Evolutionary conservation across 2,797 vertebrate genomes (phyloP), one percentile per base, ranked within the genome.

Genomic region (Sebastes elongatus): DNA sequence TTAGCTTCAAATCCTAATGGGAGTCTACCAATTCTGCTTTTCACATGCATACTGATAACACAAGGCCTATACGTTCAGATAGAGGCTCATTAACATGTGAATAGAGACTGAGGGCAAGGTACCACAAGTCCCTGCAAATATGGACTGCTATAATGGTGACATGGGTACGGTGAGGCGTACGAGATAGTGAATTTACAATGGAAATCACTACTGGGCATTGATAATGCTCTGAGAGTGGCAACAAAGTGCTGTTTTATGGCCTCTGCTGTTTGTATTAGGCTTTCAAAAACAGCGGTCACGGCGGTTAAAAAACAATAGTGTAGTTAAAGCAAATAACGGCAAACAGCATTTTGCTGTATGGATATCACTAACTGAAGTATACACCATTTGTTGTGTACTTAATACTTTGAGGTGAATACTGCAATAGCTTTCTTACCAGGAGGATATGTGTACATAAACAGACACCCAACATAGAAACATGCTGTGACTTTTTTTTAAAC

Each of bases 201-300:
- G 71, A 91, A 94, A 95, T 94, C 91, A 92, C 91, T 94, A 90
- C 78, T 60, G 61, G 35, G 53, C 56, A 75, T 86, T 93, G 91
- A 91, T 92, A 89, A 78, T 81, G 83, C 76, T 78, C 86, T 74
- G 64, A 81, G 71, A 89, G 88, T 81, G 89, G 91, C 70, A 75
- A 91, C 88, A 89, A 89, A 85, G 88, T 92, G 90, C 80, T 85
- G 35, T 89, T 95, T 95, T 95, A 95, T 94, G 89, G 88, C 88
- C 53, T 56, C 75, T 70, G 9, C 75, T 94, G 83, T 95, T 94
- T 95, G 91, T 89, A 90, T 88, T 93, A 86, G 87, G 86, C 86
- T 81, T 88, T 93, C 66, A 86, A 81, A 92, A 93, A 93, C 78
- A 89, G 73, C 23, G 46, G 70, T n/a, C 49, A 86, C 84, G 87